Conservation (phyloP, 2,888 invertebrate genomes). For the Julus scanicus region DNA sequence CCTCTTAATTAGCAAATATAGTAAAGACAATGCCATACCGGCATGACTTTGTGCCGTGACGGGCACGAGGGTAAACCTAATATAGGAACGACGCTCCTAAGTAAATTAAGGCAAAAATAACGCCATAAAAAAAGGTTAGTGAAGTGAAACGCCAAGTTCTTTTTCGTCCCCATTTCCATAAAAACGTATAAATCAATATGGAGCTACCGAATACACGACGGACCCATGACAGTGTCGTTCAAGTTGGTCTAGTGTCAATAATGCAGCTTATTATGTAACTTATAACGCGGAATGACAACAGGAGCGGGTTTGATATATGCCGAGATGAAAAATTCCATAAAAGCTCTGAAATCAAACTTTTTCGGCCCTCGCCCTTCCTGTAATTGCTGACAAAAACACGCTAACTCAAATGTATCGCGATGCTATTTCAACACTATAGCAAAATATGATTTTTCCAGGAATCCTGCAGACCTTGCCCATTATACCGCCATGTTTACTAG, state of each 20-base stretch:
- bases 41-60: conserved; percentile 16
- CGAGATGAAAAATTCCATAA: conserved; percentile 48
- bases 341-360: conserved; percentile 24
- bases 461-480: not conserved
- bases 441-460: not conserved
- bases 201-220: conserved; percentile 22
- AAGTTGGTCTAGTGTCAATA: conserved; percentile 28
- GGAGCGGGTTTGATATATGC: conserved; percentile 42
- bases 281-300: conserved; percentile 34
- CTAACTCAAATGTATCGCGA: not conserved
- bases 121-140: conserved; percentile 32
- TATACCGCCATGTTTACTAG: not conserved
- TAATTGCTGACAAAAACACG: not conserved
- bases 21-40: conserved; percentile 7
- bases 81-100: not conserved
- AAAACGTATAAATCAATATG: conserved; percentile 39
- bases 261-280: conserved; percentile 24
- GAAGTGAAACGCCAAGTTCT: not conserved
- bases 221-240: not conserved
- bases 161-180: conserved; percentile 30
- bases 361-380: conserved; percentile 16
- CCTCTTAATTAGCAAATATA: conserved; percentile 28
- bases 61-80: conserved; percentile 27
- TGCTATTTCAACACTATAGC: not conserved
- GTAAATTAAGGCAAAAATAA: conserved; percentile 42